Evolutionary conservation across 2,113 vertebrate species (phyloP).

Genomic region (Cynocephalus volans): DNA sequence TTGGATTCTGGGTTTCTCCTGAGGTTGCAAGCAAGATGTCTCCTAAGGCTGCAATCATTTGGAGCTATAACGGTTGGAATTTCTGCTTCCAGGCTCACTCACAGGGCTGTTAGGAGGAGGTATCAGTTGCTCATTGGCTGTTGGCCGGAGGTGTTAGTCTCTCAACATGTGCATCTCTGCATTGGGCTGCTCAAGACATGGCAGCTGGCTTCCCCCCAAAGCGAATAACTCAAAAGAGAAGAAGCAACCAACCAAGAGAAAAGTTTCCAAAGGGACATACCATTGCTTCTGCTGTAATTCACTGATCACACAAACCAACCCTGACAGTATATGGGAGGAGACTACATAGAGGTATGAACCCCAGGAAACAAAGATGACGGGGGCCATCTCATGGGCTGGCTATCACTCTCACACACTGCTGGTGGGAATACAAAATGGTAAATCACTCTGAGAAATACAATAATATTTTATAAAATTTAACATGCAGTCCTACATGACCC

Average conservation of each 20-base stretch:
- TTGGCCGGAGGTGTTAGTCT: not conserved
- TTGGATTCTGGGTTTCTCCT: not conserved
- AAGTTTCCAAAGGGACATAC: not conserved
- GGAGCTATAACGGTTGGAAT: not conserved
- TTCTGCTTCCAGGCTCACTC: not conserved
- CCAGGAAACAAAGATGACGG: not conserved
- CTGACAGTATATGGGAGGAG: not conserved
- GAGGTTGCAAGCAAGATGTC: not conserved
- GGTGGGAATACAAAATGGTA: not conserved
- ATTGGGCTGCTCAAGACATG: too few relatives aligned
- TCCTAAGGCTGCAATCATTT: not conserved
- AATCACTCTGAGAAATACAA: not conserved
- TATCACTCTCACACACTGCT: too few relatives aligned
- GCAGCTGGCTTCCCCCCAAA: not conserved
- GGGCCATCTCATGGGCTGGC: not conserved
- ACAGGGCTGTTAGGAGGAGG: not conserved
- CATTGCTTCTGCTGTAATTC: not conserved
- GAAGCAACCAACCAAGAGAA: not conserved
- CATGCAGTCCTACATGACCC: not conserved
- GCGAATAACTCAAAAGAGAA: not conserved
- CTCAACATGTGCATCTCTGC: not conserved
- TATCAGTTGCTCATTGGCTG: rapidly evolving
- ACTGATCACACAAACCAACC: not conserved
- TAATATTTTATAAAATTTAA: not conserved
- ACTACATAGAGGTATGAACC: not conserved